Evolutionary conservation across 2,797 vertebrate species (phyloP).

Genomic region (Neosilurus hyrtlii): DNA sequence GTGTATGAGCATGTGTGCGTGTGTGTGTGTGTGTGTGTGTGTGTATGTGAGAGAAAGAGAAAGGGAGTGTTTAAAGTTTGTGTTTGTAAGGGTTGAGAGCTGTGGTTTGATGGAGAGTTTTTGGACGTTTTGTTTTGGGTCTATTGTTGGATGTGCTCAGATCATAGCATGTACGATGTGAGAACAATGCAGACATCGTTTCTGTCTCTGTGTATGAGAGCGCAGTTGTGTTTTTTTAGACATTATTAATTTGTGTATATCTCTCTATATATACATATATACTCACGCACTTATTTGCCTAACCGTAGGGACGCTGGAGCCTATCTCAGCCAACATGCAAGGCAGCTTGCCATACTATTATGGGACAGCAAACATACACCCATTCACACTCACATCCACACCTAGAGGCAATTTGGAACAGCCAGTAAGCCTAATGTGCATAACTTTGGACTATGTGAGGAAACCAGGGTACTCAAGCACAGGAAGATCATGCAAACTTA

Average conservation of each 20-base stretch:
- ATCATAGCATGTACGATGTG: background rate
- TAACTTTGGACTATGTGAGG: no score
- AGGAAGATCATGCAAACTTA: no score
- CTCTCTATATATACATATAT: background rate
- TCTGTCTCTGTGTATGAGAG: background rate
- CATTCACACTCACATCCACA: no score
- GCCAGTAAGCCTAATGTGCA: no score
- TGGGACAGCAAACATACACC: no score
- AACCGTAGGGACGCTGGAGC: no score
- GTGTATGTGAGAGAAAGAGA: slow-evolving; percentile 7
- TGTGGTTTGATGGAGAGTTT: slow-evolving; percentile 36
- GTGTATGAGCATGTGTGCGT: slow-evolving; percentile 37
- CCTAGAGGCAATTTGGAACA: no score
- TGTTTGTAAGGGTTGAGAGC: slow-evolving; percentile 19
- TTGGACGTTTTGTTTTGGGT: slow-evolving; percentile 10
- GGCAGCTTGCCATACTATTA: no score
- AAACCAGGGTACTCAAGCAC: no score
- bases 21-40: slow-evolving; percentile 33
- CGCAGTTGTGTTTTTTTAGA: background rate
- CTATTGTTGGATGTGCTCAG: slow-evolving; percentile 22
- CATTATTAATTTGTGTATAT: slow-evolving; percentile 14
- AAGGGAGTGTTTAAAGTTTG: slow-evolving; percentile 29
- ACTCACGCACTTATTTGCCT: no score
- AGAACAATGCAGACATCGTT: background rate
- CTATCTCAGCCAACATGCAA: no score